Evolutionary conservation across 2,888 invertebrate genomes (phyloP).

Genomic region (Eristalis tenax): DNA sequence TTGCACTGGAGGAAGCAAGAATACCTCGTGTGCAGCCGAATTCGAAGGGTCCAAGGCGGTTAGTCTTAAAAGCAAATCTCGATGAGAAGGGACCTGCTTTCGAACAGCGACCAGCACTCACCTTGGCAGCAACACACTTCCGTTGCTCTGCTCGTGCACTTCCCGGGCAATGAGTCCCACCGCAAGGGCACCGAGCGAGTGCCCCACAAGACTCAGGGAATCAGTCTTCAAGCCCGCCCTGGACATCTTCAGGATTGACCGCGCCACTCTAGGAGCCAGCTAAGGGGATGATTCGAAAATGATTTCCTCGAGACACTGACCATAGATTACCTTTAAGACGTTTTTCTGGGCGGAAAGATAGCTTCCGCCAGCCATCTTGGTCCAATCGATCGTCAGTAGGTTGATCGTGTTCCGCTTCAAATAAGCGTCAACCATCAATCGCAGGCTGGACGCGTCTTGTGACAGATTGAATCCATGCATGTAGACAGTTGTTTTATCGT

Average conservation of each 20-base stretch:
- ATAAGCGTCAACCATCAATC: slow-evolving; percentile 39
- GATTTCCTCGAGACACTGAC: background rate
- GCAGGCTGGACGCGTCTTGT: slow-evolving; percentile 22
- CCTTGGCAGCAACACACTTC: slow-evolving; percentile 38
- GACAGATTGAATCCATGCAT: slow-evolving; percentile 38
- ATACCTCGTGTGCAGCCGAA: slow-evolving; percentile 82
- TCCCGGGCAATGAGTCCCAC: slow-evolving; percentile 79
- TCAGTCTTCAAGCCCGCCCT: slow-evolving; percentile 76
- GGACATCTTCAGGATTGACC: slow-evolving; percentile 76
- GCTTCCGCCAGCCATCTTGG: slow-evolving; percentile 16
- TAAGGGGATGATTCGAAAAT: background rate
- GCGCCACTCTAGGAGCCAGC: slow-evolving; percentile 31
- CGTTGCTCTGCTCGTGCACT: slow-evolving; percentile 42
- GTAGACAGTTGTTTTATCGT: slow-evolving; percentile 34
- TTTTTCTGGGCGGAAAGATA: slow-evolving; percentile 39
- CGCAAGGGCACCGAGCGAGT: slow-evolving; percentile 80
- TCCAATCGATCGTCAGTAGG: slow-evolving; percentile 51
- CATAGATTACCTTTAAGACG: slow-evolving; percentile 2
- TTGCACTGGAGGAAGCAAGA: slow-evolving; percentile 80
- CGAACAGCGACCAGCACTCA: slow-evolving; percentile 62
- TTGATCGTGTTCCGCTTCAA: slow-evolving; percentile 33
- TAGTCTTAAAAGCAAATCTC: slow-evolving; percentile 79
- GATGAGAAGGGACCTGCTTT: background rate
- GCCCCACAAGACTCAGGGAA: slow-evolving; percentile 79
- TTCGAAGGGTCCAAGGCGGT: slow-evolving; percentile 85